Base-by-base conservation (phyloP, 1,140 invertebrate genomes). In the Octopus sinensis region DNA sequence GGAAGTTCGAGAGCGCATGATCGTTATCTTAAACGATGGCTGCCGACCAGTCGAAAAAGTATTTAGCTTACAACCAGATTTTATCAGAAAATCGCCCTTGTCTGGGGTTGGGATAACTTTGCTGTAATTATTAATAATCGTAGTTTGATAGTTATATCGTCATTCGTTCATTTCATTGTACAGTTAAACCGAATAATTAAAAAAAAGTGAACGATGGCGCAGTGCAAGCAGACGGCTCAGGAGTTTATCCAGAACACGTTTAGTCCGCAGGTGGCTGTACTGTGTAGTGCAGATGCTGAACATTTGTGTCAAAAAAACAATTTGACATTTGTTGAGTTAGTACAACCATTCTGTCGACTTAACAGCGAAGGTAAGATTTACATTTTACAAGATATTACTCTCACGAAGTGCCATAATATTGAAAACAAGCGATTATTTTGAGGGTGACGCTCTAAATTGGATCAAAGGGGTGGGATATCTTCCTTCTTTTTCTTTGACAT, bases 221-320 rank as follows among this genome's bases (percentile, higher is more conserved):
- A 91, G 86, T 90, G 89, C 81, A 90, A 90, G 84, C 89, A 90
- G 82, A 89, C 95, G 53, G 93, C 91, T n/a, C 88, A 95, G 85
- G 96, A 98, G 90, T 96, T 97, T 90, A 95, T 98, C 81, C 94
- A 95, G 89, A 94, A 94, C 89, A 93, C 95, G 54, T 98, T 98
- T 91, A 95, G 95, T 53, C 96, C 97, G 0, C 93, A 95, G 89
- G 93, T 98, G 79, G 96, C 95, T 76, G 95, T 96, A 53, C 91
- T 97, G 80, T 95, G 94, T 87, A 96, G 95, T 87, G 91, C 93
- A 54, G 93, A 94, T 88, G 96, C 95, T 7, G 95, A 98, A 86
- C 92, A 93, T 82, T 91, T 95, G 76, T 96, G 96, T 88, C 93
- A 94, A 82, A 96, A 96, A 88, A 98, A 98, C 91, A 97, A 97